phyloP scores from a whole-genome alignment of 2,888 invertebrate species.

The Malachius bipustulatus region DNA sequence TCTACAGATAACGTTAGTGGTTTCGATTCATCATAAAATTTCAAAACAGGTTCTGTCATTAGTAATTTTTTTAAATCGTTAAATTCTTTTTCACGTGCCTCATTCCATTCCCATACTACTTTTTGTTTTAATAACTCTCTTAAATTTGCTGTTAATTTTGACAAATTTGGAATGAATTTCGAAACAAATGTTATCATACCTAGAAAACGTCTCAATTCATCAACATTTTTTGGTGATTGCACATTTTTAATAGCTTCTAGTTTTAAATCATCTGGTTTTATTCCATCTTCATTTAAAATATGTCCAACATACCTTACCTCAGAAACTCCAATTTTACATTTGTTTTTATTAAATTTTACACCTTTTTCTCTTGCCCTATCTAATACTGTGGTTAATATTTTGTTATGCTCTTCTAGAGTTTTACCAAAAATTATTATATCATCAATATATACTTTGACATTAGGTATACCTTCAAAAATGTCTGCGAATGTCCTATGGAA shows the following conservation, averaged over 20 bases:
- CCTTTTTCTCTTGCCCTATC: neutral
- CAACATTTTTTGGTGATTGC: neutral
- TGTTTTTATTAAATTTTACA: constrained; percentile 2
- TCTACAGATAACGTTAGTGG: constrained; percentile 17
- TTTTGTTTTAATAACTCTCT: constrained; percentile 10
- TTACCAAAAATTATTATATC: no score
- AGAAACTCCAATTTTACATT: neutral
- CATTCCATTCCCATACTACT: constrained; percentile 9
- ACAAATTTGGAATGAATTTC: constrained; percentile 12
- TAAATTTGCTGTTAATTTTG: constrained; percentile 6
- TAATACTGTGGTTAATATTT: neutral
- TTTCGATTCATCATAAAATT: constrained; percentile 11
- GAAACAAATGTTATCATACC: constrained; percentile 10
- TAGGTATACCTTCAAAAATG: neutral
- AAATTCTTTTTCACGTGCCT: constrained; percentile 10
- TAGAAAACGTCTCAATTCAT: neutral
- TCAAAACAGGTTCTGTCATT: constrained; percentile 10
- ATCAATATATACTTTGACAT: neutral
- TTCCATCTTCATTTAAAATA: neutral
- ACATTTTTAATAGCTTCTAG: neutral
- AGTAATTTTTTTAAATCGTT: constrained; percentile 11
- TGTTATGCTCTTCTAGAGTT: neutral
- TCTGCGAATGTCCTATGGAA: no score
- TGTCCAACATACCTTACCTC: neutral
- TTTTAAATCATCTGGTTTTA: neutral